phyloP scores from a whole-genome alignment of 1,140 invertebrate genomes.

The Drosophila virilis region DNA sequence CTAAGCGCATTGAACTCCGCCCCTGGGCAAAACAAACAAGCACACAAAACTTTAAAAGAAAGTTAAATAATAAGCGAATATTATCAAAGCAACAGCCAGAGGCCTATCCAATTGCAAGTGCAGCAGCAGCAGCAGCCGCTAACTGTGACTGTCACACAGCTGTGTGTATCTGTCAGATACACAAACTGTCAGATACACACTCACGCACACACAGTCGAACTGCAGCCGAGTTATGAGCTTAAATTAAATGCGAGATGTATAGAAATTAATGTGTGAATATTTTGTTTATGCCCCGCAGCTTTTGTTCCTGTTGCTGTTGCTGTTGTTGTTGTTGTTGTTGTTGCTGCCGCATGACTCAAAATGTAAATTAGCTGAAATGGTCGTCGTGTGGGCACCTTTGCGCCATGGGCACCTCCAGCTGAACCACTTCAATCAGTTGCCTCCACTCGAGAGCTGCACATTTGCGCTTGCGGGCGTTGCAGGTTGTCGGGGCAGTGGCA shows the following conservation, averaged over 20 bases:
- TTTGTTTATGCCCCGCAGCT: slow-evolving; percentile 39
- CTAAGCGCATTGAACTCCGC: slow-evolving; percentile 76
- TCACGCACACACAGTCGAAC: slow-evolving; percentile 1
- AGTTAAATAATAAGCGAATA: slow-evolving; percentile 70
- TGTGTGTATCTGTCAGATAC: slow-evolving; percentile 34
- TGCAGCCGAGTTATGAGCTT: slow-evolving; percentile 23
- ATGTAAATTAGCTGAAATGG: slow-evolving; percentile 66
- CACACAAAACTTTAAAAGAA: slow-evolving; percentile 50
- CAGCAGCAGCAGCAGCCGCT: slow-evolving; percentile 3
- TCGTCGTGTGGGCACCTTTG: slow-evolving; percentile 35
- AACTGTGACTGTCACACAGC: slow-evolving; percentile 11
- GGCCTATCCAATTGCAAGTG: slow-evolving; percentile 39
- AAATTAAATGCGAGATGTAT: slow-evolving; percentile 43
- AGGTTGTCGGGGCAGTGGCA: background rate
- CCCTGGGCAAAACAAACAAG: slow-evolving; percentile 23
- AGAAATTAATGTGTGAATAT: slow-evolving; percentile 68
- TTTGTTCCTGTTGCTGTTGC: background rate
- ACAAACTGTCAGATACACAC: slow-evolving; percentile 15
- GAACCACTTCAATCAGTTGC: slow-evolving; percentile 11
- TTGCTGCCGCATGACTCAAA: slow-evolving; percentile 42
- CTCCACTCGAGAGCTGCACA: slow-evolving; percentile 9
- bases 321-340: slow-evolving; percentile 4
- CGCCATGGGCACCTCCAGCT: background rate
- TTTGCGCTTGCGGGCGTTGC: background rate
- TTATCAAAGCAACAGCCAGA: slow-evolving; percentile 39